Percentiles rank a stretch among this genome's conserved stretches.
Evolutionary conservation across 2,797 vertebrate species (phyloP).

Genomic region (Trichosurus vulpecula): DNA sequence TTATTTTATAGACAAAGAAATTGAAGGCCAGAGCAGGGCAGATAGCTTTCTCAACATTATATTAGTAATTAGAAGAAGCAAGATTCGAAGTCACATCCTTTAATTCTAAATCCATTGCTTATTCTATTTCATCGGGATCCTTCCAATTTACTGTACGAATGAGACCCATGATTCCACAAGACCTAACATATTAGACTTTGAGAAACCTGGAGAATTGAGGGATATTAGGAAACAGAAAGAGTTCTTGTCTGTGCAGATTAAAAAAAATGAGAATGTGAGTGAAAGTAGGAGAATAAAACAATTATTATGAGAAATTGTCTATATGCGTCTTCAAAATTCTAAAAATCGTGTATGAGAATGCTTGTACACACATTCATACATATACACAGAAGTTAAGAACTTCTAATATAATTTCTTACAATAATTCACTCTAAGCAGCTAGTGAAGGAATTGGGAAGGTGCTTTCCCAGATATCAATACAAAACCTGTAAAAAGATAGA

Average conservation of each 20-base stretch:
- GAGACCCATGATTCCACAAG: conserved; percentile 30
- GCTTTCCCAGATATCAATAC: neutral
- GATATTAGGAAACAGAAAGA: neutral
- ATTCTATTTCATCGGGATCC: neutral
- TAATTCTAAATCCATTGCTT: neutral
- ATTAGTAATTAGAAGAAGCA: neutral
- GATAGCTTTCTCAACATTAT: neutral
- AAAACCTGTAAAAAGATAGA: neutral
- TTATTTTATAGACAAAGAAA: neutral
- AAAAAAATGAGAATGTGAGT: neutral
- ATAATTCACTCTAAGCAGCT: neutral
- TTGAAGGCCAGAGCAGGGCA: neutral
- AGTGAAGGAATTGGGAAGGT: neutral
- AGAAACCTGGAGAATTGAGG: neutral
- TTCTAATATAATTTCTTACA: neutral
- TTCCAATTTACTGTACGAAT: conserved; percentile 47
- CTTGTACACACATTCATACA: neutral
- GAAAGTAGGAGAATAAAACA: neutral
- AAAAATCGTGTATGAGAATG: neutral
- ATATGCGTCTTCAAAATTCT: neutral
- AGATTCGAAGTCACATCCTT: neutral
- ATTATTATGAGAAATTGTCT: neutral
- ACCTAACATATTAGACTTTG: conserved; percentile 15
- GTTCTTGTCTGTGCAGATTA: accelerated
- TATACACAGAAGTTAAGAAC: neutral